Base-by-base conservation (phyloP, 2,113 vertebrate species). In the Pithys albifrons region DNA sequence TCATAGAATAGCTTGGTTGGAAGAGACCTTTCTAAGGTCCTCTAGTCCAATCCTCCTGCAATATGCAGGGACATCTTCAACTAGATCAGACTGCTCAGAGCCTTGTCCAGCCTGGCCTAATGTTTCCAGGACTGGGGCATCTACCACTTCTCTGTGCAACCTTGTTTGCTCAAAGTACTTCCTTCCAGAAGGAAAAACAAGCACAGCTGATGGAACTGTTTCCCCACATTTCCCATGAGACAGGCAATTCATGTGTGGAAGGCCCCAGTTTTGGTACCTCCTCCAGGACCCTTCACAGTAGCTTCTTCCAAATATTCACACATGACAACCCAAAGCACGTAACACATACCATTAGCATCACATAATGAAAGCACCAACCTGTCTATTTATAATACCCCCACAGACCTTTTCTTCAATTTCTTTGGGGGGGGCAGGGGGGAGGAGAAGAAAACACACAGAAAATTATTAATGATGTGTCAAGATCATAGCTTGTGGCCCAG, bases 271-370 rank as follows among this genome's bases (percentile, higher is more conserved):
- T 61, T 75, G 23, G 8, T 59, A 18, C 35, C 19, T 76, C 81
- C 54, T 84, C 15, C 64, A 43, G 9, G 25, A 70, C 55, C 37
- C 39, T 72, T 27, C 48, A 24, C 25, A 19, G 29, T 39, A 45
- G 43, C 16, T 4, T 76, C 14, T 52, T 52, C 66, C 65, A 54
- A 61, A 18, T 31, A 33, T 22, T 64, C 29, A 15, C 43, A 24
- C 33, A 14, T 0, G 0, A 39, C 20, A 71, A 78, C 41, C 12
- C 65, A 20, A n/a, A 80, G 28, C 46, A 17, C 4, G 2, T n/a
- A 71, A 39, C 54, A 71, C 45, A 25, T 41, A 27, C 73, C 46
- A 61, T 58, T 37, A 84, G 28, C n/a, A 55, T 57, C 51, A 64
- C 1, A 0, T 29, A 62, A 39, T 37, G 69, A 61, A 66, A 67